phyloP scores from a whole-genome alignment of 2,888 invertebrate genomes.

The Pyrocoelia pectoralis region DNA sequence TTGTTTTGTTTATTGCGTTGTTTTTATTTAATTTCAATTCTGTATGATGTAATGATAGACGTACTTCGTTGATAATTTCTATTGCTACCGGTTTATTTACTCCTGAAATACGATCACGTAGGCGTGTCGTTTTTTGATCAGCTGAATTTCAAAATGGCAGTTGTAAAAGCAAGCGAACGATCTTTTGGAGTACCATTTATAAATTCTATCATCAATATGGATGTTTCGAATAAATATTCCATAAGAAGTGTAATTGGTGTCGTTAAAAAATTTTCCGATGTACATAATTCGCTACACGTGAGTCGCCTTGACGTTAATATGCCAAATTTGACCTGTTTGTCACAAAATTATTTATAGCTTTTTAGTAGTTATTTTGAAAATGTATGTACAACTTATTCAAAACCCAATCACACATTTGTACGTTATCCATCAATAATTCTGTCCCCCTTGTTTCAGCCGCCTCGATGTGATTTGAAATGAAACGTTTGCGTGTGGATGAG shows the following conservation, averaged over 20 bases:
- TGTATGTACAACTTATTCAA: not conserved
- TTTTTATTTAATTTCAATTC: constrained; percentile 16
- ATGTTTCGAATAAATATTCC: not conserved
- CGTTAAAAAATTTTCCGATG: not conserved
- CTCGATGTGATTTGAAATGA: constrained; percentile 73
- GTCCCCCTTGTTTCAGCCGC: constrained; percentile 58
- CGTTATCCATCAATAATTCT: too few relatives aligned
- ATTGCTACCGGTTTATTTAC: constrained; percentile 53
- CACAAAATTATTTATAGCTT: constrained; percentile 7
- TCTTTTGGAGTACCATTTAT: constrained; percentile 3
- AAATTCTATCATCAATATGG: constrained; percentile 15
- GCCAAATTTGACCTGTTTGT: constrained; percentile 5
- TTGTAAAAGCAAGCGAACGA: constrained; percentile 27
- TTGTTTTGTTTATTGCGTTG: constrained; percentile 21
- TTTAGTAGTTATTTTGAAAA: not conserved
- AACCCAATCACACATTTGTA: too few relatives aligned
- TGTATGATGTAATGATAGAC: constrained; percentile 22
- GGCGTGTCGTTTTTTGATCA: constrained; percentile 56
- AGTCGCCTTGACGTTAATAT: constrained; percentile 10
- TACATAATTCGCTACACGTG: not conserved
- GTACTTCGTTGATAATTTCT: constrained; percentile 18
- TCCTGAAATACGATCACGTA: constrained; percentile 54
- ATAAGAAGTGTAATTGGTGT: not conserved
- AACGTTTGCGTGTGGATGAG: constrained; percentile 66
- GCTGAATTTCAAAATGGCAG: constrained; percentile 56